These are phyloP conservation scores for Bombus waltoni DNA, from an alignment of 1,140 invertebrate species.

Conservation along the genomic window DNA sequence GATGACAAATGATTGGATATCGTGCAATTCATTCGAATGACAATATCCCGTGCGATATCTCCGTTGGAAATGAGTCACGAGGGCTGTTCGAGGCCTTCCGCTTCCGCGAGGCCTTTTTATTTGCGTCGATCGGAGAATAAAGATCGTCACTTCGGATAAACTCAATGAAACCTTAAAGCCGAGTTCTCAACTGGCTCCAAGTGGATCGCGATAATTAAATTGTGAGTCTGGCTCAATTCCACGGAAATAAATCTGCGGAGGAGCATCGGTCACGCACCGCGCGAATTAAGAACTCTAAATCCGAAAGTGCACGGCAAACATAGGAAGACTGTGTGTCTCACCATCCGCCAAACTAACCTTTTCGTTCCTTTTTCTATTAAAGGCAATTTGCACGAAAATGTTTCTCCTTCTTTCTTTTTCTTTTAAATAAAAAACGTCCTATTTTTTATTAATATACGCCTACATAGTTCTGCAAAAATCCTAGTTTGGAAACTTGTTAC, in stretches of 20 bases:
- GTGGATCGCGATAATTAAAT: conserved; percentile 42
- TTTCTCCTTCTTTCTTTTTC: neutral
- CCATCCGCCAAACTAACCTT: neutral
- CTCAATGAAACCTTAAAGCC: conserved; percentile 42
- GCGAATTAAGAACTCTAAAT: conserved; percentile 39
- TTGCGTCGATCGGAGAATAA: conserved; percentile 24
- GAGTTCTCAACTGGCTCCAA: conserved; percentile 26
- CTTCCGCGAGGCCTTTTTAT: neutral
- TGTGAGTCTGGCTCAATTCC: conserved; percentile 44
- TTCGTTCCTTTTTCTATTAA: neutral
- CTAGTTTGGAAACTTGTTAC: too few relatives aligned
- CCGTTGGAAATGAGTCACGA: neutral
- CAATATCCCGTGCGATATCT: neutral
- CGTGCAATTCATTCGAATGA: neutral
- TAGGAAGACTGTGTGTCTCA: neutral
- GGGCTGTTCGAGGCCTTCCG: neutral
- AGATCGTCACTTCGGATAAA: conserved; percentile 44
- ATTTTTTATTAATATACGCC: neutral
- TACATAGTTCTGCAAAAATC: too few relatives aligned
- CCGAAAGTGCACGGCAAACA: neutral
- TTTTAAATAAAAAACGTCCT: neutral
- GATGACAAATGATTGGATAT: neutral
- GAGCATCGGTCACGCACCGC: conserved; percentile 22
- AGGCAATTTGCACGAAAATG: neutral
- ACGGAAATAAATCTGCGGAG: conserved; percentile 32